Evolutionary conservation across 2,888 invertebrate genomes (phyloP), one percentile per base, ranked within the genome.

Genomic region (Bombyx huttoni): DNA sequence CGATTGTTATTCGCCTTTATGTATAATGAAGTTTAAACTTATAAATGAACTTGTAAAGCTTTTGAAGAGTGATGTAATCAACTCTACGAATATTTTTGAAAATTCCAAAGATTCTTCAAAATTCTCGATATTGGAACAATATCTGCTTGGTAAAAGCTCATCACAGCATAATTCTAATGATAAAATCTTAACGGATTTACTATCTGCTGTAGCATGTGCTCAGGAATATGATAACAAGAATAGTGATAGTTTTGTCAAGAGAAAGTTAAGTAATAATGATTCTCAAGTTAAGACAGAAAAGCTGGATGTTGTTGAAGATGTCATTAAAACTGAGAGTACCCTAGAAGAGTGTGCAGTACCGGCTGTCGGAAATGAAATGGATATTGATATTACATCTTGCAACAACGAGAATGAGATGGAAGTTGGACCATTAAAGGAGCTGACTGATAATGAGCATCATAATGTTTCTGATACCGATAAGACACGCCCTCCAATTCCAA

Each of bases 1-100:
- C 71, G 63, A 82, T 50, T 96, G 96, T 66, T 97, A 94, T 72
- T 96, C 96, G 0, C 95, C 96, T 0, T 76, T 94, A 49, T 97
- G 96, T 70, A 85, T 94, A 51, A 92, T 93, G 69, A 93, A 94
- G 70, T 91, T 91, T 7, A 90, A 91, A 61, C 85, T 95, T 6
- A 90, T 95, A 50, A 91, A 91, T 60, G 93, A 95, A 65, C 76
- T 96, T 50, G 92, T 62, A 63, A 89, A 53, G 66, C 92, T 62
- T 67, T 92, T 68, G 80, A 93, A 71, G 92, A 92, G 92, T 5
- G 93, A 92, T 53, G 71, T 68, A 33, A 64, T 87, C 47, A 89
- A 89, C 58, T 81, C 90, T 2, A 79, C 81, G 3, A 72, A 65
- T 56, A 73, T 88, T 58, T 58, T 86, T 12, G 68, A 73, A n/a